phyloP scores from a whole-genome alignment of 1,140 invertebrate genomes.

The Bombus confusus region DNA sequence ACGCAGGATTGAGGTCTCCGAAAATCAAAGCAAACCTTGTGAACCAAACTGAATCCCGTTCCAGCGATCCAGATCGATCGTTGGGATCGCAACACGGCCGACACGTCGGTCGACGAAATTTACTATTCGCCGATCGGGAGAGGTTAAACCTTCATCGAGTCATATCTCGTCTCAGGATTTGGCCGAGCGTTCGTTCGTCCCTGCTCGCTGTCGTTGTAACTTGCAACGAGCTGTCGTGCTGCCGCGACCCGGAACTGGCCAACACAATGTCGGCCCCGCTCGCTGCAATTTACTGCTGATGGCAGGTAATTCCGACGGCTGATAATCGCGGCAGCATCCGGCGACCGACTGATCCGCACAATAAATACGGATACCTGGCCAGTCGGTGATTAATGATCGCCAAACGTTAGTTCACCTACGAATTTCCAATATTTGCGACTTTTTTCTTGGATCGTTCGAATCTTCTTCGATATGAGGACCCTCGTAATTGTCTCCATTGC shows the following conservation, averaged over 20 bases:
- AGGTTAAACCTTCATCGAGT: conserved; percentile 31
- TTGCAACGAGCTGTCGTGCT: conserved; percentile 46
- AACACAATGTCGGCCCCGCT: conserved; percentile 29
- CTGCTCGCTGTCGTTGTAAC: conserved; percentile 33
- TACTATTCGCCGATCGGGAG: conserved; percentile 9
- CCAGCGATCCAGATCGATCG: background rate
- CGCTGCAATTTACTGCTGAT: conserved; percentile 68
- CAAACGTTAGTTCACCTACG: background rate
- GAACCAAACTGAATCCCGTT: background rate
- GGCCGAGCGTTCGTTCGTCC: background rate
- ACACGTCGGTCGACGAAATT: background rate
- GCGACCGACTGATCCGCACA: conserved; percentile 55
- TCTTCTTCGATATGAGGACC: background rate
- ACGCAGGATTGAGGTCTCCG: background rate
- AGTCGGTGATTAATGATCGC: conserved; percentile 59
- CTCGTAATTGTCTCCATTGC: no score
- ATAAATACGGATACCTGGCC: conserved; percentile 65
- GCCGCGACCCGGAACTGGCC: conserved; percentile 26
- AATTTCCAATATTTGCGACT: background rate
- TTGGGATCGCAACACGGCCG: background rate
- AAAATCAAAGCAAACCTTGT: background rate
- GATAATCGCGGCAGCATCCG: conserved; percentile 68
- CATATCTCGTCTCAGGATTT: conserved; percentile 48
- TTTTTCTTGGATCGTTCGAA: background rate
- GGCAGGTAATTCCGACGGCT: conserved; percentile 63